These are phyloP conservation scores for Nymphalis c-album DNA, from an alignment of 2,888 invertebrate species.

Conservation along the genomic window DNA sequence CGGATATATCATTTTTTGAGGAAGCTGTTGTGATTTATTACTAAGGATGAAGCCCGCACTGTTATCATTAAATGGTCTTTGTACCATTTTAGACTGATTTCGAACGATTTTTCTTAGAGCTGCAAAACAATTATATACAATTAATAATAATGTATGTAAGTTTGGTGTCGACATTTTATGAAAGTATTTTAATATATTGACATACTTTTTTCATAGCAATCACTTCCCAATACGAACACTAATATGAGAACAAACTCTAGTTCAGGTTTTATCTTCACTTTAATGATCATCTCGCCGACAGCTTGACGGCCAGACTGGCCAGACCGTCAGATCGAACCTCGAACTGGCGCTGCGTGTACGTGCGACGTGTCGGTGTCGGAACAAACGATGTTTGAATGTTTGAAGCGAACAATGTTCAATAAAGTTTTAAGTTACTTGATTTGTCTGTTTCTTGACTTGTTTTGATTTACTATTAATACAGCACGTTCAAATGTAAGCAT, in stretches of 20 bases:
- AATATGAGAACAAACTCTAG: constrained; percentile 33
- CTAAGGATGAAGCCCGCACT: constrained; percentile 31
- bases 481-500: constrained; percentile 1
- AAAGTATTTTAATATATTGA: constrained; percentile 22
- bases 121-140: constrained; percentile 46
- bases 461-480: constrained; percentile 12
- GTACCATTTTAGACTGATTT: constrained; percentile 72
- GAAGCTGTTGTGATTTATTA: constrained; percentile 35
- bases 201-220: constrained; percentile 65
- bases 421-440: constrained; percentile 46
- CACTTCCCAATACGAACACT: constrained; percentile 39
- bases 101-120: constrained; percentile 72
- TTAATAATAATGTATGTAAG: background rate
- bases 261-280: constrained; percentile 14
- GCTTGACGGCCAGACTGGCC: no score
- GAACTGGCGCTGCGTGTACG: background rate
- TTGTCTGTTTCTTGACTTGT: constrained; percentile 28
- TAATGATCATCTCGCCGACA: constrained; percentile 23
- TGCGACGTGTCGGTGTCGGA: constrained; percentile 1
- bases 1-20: constrained; percentile 46
- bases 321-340: no score
- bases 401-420: constrained; percentile 42
- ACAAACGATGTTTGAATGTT: constrained; percentile 47
- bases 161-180: background rate
- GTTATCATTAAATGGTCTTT: constrained; percentile 62